A percentile compares a stretch with the other conserved stretches of the same genome.
Evolutionary conservation across 1,140 invertebrate species (phyloP).

Genomic region (Dufourea novaeangliae): DNA sequence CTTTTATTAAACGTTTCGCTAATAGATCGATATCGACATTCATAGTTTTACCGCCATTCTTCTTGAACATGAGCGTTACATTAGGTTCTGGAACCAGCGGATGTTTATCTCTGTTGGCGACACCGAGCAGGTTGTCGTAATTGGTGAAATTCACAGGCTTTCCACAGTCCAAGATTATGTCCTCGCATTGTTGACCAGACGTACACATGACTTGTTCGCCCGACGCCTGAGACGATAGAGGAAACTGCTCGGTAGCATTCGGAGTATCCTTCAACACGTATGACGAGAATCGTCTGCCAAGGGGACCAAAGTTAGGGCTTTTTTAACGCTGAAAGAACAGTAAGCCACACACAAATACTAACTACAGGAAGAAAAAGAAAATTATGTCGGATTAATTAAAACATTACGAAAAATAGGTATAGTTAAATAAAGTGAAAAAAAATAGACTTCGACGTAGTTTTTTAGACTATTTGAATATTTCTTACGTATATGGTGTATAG

Average conservation of each 20-base stretch:
- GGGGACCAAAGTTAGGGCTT: slow-evolving; percentile 77
- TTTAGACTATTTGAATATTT: not conserved
- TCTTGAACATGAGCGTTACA: slow-evolving; percentile 90
- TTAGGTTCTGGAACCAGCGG: slow-evolving; percentile 86
- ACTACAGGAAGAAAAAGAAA: slow-evolving; percentile 80
- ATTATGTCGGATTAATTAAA: slow-evolving; percentile 60
- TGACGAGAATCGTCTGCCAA: slow-evolving; percentile 78
- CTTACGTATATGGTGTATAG: not conserved
- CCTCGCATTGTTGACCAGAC: slow-evolving; percentile 80
- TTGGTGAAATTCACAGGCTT: slow-evolving; percentile 93
- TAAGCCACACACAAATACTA: slow-evolving; percentile 81
- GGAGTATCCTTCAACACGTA: slow-evolving; percentile 75
- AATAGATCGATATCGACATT: slow-evolving; percentile 90
- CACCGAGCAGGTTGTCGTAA: slow-evolving; percentile 92
- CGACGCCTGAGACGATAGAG: slow-evolving; percentile 61
- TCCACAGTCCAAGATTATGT: slow-evolving; percentile 90
- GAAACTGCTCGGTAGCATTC: slow-evolving; percentile 72
- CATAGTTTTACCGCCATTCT: slow-evolving; percentile 85
- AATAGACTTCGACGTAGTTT: not conserved
- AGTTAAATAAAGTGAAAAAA: slow-evolving; percentile 10
- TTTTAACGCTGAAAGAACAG: slow-evolving; percentile 79
- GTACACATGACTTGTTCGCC: slow-evolving; percentile 71
- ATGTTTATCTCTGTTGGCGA: slow-evolving; percentile 88
- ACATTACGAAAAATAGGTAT: slow-evolving; percentile 5
- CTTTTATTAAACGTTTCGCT: slow-evolving; percentile 89